Evolutionary conservation across 2,797 vertebrate species (phyloP), one percentile per base, ranked within the genome.

Genomic region (Mormyrus hasselquistii): DNA sequence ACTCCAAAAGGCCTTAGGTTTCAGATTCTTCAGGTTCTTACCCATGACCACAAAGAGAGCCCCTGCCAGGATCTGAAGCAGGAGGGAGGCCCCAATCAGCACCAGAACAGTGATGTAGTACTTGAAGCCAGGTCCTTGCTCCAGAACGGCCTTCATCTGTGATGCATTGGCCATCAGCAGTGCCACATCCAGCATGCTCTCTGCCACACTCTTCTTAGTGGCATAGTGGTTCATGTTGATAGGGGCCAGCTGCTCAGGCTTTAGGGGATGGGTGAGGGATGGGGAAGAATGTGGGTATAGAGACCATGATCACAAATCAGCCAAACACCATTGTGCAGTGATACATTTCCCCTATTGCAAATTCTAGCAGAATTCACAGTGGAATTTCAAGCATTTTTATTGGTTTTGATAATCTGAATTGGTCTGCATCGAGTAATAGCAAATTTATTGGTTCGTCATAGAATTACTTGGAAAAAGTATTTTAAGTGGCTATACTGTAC

Each of bases 101-200:
- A 96, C 94, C 50, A 97, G 92, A 62, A 99, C 97, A 1, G 96
- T 93, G 25, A 91, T 44, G 0, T 97, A 98, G 93, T 98, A 98
- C 89, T 95, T 96, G 91, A 97, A 97, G 53, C 96, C 95, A 0
- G 96, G 87, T 0, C 97, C 98, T 89, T 98, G 97, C 92, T 98
- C 97, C 89, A 99, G 95, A 89, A 98, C 97, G 0, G 95, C 96
- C 83, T 98, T 98, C 95, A 99, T 96, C 95, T 98, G 97, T 0
- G 95, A 95, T 90, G 97, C 96, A 0, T 98, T 99, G 0, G 98
- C 98, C 96, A 99, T 96, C 93, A 98, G 96, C 41, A 99, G 95
- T 0, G 98, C 97, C 90, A 97, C 94, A 0, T 98, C 98, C 95
- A 99, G 90, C 98, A 99, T 97, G 93, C 98, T 97, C 92, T 98